Base-by-base conservation (phyloP, 2,888 invertebrate genomes). In the Exocentrus adspersus region DNA sequence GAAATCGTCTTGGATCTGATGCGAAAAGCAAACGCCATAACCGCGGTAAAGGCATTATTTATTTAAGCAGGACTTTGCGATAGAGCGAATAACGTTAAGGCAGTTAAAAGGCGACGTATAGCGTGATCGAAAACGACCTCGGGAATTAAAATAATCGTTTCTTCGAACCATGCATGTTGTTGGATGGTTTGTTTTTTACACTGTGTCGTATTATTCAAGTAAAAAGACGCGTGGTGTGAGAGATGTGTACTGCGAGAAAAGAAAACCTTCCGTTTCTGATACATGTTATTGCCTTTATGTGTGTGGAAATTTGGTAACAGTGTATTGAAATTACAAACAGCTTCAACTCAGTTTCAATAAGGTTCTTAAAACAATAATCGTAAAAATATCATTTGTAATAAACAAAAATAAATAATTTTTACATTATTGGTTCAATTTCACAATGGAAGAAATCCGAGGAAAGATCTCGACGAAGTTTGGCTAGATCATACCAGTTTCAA, bases 71-170 rank as follows among this genome's bases (percentile, higher is more conserved):
- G 51, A 24, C 24, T 1, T 42, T 21, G 42, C 30, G 53, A 53
- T 54, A 54, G 42, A 43, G 16, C 21, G 54, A 50, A 58, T 46
- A 60, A 59, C 56, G 53, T 67, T 43, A 51, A 56, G 62, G 63
- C 51, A 56, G 61, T 67, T 62, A 67, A 67, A 67, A 60, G 63
- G 62, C 67, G 48, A 64, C 45, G 54, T 51, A 56, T 67, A 52
- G 75, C 74, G 72, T 74, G 74, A 73, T 74, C 68, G 67, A 71
- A 74, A 69, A 69, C 73, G 74, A 72, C 75, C 76, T 75, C 74
- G 73, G 70, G 68, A 73, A 67, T 67, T 69, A 60, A 68, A 68
- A 60, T 73, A 76, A 76, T 75, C 70, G 72, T 73, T 76, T 75
- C 75, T 72, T 64, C 68, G 75, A 75, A 76, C 72, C 72, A 68